Conservation (phyloP, 2,888 invertebrate genomes). For the Campaea margaritaria region DNA sequence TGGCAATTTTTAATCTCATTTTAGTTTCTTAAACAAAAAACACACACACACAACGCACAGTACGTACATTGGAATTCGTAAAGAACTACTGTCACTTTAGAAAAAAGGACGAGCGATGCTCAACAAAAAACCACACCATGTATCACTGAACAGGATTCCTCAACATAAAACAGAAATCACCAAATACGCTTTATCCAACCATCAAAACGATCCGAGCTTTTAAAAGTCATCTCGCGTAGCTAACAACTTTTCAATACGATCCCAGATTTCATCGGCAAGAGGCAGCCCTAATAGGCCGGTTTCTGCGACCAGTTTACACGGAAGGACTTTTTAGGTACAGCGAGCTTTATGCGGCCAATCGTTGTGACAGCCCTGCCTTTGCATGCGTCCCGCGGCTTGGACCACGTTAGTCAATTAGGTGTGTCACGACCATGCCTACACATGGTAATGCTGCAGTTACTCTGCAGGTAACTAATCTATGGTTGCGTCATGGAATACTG, state of each 20-base stretch:
- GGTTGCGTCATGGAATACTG: conserved; percentile 11
- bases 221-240: conserved; percentile 38
- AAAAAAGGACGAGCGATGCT: too few species aligned
- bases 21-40: too few species aligned
- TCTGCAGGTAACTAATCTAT: conserved; percentile 17
- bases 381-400: conserved; percentile 55
- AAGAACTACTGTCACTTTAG: too few species aligned
- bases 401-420: conserved; percentile 63
- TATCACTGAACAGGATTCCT: not conserved
- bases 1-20: too few species aligned
- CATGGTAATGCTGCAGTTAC: conserved; percentile 32
- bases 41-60: too few species aligned
- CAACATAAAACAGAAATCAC: not conserved
- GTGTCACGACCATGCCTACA: conserved; percentile 49
- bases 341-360: conserved; percentile 61
- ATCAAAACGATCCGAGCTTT: conserved; percentile 33
- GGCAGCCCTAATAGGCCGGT: conserved; percentile 55
- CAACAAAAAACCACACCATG: not conserved
- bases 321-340: conserved; percentile 77
- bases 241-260: conserved; percentile 42
- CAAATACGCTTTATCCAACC: conserved; percentile 29
- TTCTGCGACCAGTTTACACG: conserved; percentile 70
- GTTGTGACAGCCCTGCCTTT: conserved; percentile 67
- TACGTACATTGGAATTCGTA: too few species aligned
- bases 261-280: conserved; percentile 38